Base-by-base conservation (phyloP, 2,113 vertebrate genomes). In the Morone chrysops region DNA sequence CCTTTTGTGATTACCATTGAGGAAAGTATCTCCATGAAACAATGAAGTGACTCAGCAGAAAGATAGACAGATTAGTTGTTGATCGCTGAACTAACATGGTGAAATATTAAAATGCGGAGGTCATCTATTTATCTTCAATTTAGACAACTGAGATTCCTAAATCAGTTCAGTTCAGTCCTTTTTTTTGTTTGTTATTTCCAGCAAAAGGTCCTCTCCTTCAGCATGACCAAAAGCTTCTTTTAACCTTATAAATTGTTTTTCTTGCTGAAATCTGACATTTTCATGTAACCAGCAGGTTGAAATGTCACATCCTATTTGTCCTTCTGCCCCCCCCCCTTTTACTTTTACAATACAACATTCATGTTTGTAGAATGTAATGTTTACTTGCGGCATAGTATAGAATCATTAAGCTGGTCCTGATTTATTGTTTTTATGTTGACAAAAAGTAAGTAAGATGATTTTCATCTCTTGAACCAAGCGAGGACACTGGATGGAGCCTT, bases 211-310 rank as follows among this genome's bases (percentile, higher is more conserved):
- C 7, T 59, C 9, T 78, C 51, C 50, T 17, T 78, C 47, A 75
- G 56, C 47, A 31, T 72, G 18, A 81, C 68, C 62, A 18, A 16
- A 8, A 62, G 78, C 73, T 50, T 74, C 60, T 67, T 45, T 72
- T 71, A 67, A 83, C 76, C 41, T 76, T 62, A 72, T 11, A 61
- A 76, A 72, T 41, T 0, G 13, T 80, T 80, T 76, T 66, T 79
- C 59, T 59, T 65, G 3, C 31, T 31, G 31, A 31, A 31, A 31
- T 3, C 31, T 31, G 75, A 75, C 75, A 5, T 83, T 43, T 79
- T 36, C 9, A 48, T 67, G 12, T 5, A 71, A 68, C 60, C 68
- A 25, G 25, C 47, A 38, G 10, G 17, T 56, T 5, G 40, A 72
- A 72, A 71, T 9, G 31, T 72, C 72, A 43, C 5, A 41, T 71